Conservation (phyloP, 1,140 invertebrate species). For the Myzus persicae region DNA sequence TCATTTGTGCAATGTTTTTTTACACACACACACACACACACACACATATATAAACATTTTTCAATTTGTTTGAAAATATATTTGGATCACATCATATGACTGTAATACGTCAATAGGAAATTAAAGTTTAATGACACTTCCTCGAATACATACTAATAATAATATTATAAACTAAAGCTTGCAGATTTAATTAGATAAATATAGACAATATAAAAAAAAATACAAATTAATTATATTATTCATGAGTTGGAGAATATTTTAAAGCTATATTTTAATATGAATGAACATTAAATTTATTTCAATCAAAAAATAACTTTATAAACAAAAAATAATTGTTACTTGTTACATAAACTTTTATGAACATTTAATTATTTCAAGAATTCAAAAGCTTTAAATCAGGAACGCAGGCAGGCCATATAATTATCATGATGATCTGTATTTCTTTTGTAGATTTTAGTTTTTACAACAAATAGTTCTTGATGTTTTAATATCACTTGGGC, state of each 20-base stretch:
- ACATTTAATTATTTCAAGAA: neutral
- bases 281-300: conserved; percentile 19
- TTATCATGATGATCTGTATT: neutral
- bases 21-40: too few relatives aligned
- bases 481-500: neutral
- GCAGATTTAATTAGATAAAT: neutral
- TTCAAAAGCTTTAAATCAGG: neutral
- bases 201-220: neutral
- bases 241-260: neutral
- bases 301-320: neutral
- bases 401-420: neutral
- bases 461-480: too few relatives aligned
- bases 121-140: neutral
- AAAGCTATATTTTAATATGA: neutral
- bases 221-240: neutral
- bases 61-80: neutral
- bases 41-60: neutral
- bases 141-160: neutral
- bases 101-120: neutral
- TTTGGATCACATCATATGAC: neutral
- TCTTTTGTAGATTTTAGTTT: neutral
- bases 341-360: neutral
- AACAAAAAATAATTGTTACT: conserved; percentile 15
- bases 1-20: neutral
- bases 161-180: neutral